Base-by-base conservation (phyloP, 1,140 invertebrate species). In the Drosophila sproati region DNA sequence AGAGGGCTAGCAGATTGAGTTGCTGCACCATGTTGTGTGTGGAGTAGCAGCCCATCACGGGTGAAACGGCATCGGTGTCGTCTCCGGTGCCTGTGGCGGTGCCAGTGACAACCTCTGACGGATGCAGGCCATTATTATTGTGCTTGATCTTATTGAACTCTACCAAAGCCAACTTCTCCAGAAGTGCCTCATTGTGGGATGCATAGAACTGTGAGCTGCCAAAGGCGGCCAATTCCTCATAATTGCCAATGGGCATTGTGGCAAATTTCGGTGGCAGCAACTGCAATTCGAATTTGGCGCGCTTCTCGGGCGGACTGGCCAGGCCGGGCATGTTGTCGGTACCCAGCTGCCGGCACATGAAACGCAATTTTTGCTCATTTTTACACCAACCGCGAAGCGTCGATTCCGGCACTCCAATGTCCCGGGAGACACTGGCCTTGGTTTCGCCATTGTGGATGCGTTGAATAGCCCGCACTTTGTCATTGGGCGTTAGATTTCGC, bases 321-420 rank as follows among this genome's bases (percentile, higher is more conserved):
- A 67, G 47, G 4, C 86, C 78, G 20, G 20, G 20, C 59, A 92
- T 72, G 70, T 88, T 95, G 63, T 95, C 95, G 0, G 95, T 94
- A 0, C 95, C 94, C 8, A 95, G 95, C 64, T 95, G 94, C 5
- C 95, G 93, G 2, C 95, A 95, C 94, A 96, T 95, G 56, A 95
- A 95, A 3, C 95, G 94, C 2, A 97, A 94, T 80, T 97, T 97
- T 71, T 96, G 95, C 80, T 96, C 96, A 73, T 96, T 96, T 89
- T 97, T 97, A 92, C 96, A 97, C 96, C 96, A 97, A 12, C 96
- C 96, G 0, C 96, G 93, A 0, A 97, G 92, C 0, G 96, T 97
- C 0, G 96, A 97, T 85, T 97, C 96, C 0, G 96, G 96, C 0
- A 97, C 96, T 2, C 96, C 96, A 79, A 97, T 96, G 77, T 97